Base-by-base conservation (phyloP, 2,113 vertebrate genomes). In the Heterotis niloticus region DNA sequence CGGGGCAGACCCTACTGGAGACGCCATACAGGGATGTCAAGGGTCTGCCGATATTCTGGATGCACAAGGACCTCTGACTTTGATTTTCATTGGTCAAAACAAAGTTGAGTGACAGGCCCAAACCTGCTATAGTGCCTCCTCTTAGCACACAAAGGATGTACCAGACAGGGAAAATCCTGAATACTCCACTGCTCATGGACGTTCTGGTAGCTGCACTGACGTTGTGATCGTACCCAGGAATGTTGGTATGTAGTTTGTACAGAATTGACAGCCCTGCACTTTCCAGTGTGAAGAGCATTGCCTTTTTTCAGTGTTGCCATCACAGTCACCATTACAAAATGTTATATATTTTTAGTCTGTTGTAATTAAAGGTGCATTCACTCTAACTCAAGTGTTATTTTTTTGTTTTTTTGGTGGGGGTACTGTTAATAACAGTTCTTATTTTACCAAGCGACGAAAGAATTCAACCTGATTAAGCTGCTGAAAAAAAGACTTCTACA, bases 11-110 rank as follows among this genome's bases (percentile, higher is more conserved):
- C 80, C 82, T 91, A 26, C 88, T 89, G 62, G 86, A 95, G 68
- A 95, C 94, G 0, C 91, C 92, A 0, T 92, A 97, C 88, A 90
- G 88, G 0, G 95, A 99, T 13, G 84, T 90, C 80, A 95, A 87
- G 87, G 95, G 98, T 73, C 81, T 86, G 59, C 90, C 95, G 75
- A 89, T 99, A 88, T 98, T 94, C 82, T 98, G 97, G 97, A 99
- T 99, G 98, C 94, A 96, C 85, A 99, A 99, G 85, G 87, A 95
- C 82, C 92, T 99, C 81, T 95, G 85, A 91, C 0, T 57, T 13
- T 11, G 10, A 78, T 1, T 20, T 0, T 16, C 18, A 14, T 9
- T 5, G 17, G 18, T 20, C 24, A 54, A 14, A 78, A 57, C 54
- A 59, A 20, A 5, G 20, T 54, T 51, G 52, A 71, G 69, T 13